phyloP scores from a whole-genome alignment of 2,797 vertebrate species.

The Channallabes apus region DNA sequence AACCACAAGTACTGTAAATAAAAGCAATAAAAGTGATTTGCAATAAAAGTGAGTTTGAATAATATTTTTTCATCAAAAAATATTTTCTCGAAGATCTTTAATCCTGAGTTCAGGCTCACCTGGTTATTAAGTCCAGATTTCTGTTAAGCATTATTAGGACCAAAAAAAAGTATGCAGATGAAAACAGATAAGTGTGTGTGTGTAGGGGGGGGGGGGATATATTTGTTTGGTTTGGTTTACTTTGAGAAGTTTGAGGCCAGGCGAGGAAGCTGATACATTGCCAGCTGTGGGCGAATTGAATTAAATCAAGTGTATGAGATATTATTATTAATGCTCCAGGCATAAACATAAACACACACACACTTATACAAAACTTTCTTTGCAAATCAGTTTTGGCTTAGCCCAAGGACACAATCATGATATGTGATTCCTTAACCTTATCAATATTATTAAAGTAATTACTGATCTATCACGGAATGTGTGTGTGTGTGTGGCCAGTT shows the following conservation, averaged over 20 bases:
- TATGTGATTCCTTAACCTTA: conserved; percentile 2
- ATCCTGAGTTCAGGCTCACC: neutral
- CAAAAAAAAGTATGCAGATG: neutral
- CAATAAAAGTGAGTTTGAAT: neutral
- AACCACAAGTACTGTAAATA: neutral
- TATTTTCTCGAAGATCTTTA: neutral
- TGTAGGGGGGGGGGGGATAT: neutral
- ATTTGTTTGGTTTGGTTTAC: neutral
- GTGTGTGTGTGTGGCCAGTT: neutral
- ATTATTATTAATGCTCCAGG: neutral
- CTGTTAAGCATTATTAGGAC: neutral
- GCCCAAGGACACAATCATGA: neutral
- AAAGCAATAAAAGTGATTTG: neutral
- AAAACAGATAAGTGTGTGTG: neutral
- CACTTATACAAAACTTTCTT: neutral
- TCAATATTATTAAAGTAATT: conserved; percentile 10
- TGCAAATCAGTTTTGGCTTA: neutral
- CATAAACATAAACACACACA: neutral
- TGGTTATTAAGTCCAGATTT: neutral
- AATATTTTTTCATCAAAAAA: neutral
- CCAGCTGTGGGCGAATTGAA: neutral
- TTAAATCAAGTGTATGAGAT: neutral
- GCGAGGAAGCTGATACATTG: neutral
- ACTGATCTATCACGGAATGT: neutral
- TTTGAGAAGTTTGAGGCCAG: neutral